Percentiles rank a stretch among this genome's conserved stretches.
phyloP scores from a whole-genome alignment of 2,113 vertebrate genomes.

The Notiomystis cincta region DNA sequence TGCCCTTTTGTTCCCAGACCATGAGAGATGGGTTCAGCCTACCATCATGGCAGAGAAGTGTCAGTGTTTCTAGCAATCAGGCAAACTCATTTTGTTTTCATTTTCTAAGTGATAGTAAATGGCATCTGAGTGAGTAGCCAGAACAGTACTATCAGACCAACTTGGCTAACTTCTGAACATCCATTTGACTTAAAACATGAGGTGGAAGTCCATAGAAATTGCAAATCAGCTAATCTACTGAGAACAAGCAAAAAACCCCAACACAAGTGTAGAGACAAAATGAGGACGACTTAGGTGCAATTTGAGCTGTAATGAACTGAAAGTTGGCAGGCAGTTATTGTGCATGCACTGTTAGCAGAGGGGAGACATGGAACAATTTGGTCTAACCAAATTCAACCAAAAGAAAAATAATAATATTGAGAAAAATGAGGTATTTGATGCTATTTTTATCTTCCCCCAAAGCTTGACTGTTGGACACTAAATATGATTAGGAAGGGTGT shows the following conservation, averaged over 20 bases:
- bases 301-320: neutral
- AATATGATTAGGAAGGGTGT: neutral
- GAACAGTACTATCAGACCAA: neutral
- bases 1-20: neutral
- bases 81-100: neutral
- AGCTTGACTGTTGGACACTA: neutral
- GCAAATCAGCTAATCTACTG: neutral
- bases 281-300: neutral
- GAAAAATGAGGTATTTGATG: neutral
- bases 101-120: neutral
- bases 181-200: neutral
- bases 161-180: neutral
- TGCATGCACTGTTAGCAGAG: neutral
- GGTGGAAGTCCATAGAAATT: neutral
- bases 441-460: neutral
- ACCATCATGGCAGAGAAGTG: neutral
- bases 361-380: neutral
- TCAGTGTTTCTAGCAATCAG: neutral
- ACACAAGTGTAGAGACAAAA: neutral
- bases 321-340: neutral
- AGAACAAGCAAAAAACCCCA: neutral
- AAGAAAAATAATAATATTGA: neutral
- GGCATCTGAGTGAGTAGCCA: neutral
- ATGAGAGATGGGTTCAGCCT: neutral
- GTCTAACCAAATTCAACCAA: neutral